These are phyloP conservation scores for Trematomus bernacchii DNA, from an alignment of 2,797 vertebrate genomes.

Conservation along the genomic window DNA sequence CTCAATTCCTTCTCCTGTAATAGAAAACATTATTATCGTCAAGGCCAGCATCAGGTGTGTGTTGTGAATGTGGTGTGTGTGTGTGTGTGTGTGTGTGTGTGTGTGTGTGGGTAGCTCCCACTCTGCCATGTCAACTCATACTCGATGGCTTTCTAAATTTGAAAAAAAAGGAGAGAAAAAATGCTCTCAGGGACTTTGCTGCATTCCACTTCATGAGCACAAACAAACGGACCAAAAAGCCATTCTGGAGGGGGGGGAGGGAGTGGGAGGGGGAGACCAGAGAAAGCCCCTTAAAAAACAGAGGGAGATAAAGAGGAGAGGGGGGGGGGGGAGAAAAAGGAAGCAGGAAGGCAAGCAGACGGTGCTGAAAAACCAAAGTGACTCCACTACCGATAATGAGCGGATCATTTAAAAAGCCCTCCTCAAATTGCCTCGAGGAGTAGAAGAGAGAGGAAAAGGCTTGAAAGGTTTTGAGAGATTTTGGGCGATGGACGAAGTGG, in stretches of 20 bases:
- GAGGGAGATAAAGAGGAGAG: slow-evolving; percentile 61
- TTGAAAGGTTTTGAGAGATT: slow-evolving; percentile 81
- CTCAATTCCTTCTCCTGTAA: slow-evolving; percentile 61
- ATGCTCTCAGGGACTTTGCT: slow-evolving; percentile 84
- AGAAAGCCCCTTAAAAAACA: slow-evolving; percentile 66
- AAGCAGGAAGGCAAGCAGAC: slow-evolving; percentile 71
- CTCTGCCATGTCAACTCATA: slow-evolving; percentile 75
- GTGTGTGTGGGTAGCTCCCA: slow-evolving; percentile 51
- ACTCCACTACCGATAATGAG: slow-evolving; percentile 83
- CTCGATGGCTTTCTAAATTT: slow-evolving; percentile 78
- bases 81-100: background rate
- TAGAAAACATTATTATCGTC: slow-evolving; percentile 78
- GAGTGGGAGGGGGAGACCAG: slow-evolving; percentile 34
- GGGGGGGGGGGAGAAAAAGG: slow-evolving; percentile 17
- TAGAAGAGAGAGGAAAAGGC: slow-evolving; percentile 69
- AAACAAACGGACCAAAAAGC: slow-evolving; percentile 80
- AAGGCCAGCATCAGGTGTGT: slow-evolving; percentile 78
- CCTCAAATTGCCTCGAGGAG: slow-evolving; percentile 78
- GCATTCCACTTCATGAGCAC: slow-evolving; percentile 83
- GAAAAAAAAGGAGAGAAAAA: slow-evolving; percentile 60
- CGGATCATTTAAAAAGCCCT: slow-evolving; percentile 82
- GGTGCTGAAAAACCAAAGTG: slow-evolving; percentile 75
- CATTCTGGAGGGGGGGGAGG: slow-evolving; percentile 69
- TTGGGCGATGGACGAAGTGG: slow-evolving; percentile 51
- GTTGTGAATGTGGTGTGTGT: slow-evolving; percentile 34